A percentile compares a stretch with the other conserved stretches of the same genome.
These are phyloP conservation scores for Agapetus fuscipes DNA, from an alignment of 2,888 invertebrate species.

Conservation along the genomic window DNA sequence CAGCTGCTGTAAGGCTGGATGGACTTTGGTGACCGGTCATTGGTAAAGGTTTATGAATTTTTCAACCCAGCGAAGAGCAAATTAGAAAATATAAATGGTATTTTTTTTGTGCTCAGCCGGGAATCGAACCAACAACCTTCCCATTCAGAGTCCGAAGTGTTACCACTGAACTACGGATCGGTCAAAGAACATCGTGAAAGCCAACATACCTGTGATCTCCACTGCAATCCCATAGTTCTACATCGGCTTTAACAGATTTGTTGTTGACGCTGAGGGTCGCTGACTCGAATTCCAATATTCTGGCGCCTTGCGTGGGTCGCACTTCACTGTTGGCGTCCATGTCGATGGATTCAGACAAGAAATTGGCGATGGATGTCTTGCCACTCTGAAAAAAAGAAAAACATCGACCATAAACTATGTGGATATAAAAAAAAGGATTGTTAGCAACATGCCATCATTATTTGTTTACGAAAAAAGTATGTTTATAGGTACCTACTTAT, in stretches of 20 bases:
- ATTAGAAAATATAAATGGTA: too few relatives aligned
- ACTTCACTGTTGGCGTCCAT: constrained; percentile 53
- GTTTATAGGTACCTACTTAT: too few relatives aligned
- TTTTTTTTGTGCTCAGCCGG: too few relatives aligned
- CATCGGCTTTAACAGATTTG: constrained; percentile 50
- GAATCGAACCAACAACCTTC: too few relatives aligned
- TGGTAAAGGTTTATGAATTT: too few relatives aligned
- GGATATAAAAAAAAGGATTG: constrained; percentile 1
- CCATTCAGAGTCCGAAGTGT: too few relatives aligned
- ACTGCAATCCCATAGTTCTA: constrained; percentile 75
- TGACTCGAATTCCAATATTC: constrained; percentile 69
- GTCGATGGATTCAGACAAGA: constrained; percentile 55
- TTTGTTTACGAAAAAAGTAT: too few relatives aligned
- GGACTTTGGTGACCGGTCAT: too few relatives aligned
- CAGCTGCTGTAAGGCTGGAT: too few relatives aligned
- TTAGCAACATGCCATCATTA: background rate
- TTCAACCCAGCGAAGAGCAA: too few relatives aligned
- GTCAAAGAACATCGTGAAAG: too few relatives aligned
- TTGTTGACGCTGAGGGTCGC: constrained; percentile 49
- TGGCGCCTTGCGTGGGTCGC: constrained; percentile 60
- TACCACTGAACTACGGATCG: too few relatives aligned
- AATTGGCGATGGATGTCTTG: constrained; percentile 61
- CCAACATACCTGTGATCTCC: constrained; percentile 70
- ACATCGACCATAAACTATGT: constrained; percentile 4
- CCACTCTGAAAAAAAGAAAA: constrained; percentile 48